Conservation (phyloP, 2,888 invertebrate species). For the Epirrhoe alternata region DNA sequence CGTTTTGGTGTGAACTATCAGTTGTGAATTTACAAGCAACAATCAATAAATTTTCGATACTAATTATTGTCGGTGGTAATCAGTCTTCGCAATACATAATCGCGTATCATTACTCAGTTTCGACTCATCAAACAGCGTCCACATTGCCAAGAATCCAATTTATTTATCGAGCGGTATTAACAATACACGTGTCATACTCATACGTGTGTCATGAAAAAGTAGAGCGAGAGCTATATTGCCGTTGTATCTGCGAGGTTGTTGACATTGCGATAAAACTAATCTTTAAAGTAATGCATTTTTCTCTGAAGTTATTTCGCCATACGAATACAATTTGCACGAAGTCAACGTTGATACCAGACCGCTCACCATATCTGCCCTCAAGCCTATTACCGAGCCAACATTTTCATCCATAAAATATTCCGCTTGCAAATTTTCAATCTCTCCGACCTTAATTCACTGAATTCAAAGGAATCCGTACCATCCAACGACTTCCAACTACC, state of each 20-base stretch:
- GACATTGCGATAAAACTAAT: constrained; percentile 65
- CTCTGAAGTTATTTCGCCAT: constrained; percentile 29
- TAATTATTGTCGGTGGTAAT: not conserved
- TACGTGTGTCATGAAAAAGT: constrained; percentile 57
- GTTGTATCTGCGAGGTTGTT: constrained; percentile 61
- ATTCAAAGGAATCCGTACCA: constrained; percentile 40
- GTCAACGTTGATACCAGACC: constrained; percentile 37
- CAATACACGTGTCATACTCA: constrained; percentile 55
- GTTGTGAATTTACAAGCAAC: not conserved
- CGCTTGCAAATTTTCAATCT: constrained; percentile 16
- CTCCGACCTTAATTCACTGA: constrained; percentile 24
- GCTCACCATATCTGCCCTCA: constrained; percentile 17
- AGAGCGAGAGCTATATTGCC: constrained; percentile 46
- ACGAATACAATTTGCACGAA: constrained; percentile 33
- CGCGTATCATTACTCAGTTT: not conserved
- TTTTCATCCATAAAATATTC: not conserved
- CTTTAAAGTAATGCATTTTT: constrained; percentile 43
- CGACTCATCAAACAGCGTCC: constrained; percentile 5
- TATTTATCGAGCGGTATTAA: constrained; percentile 44
- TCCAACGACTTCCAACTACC: constrained; percentile 37
- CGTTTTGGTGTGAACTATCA: not conserved
- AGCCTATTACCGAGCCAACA: constrained; percentile 7
- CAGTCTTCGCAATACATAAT: not conserved
- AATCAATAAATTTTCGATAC: not conserved
- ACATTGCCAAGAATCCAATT: constrained; percentile 38